Evolutionary conservation across 1,140 invertebrate genomes (phyloP), one percentile per base, ranked within the genome.

Genomic region (Geopemphigus sp.): DNA sequence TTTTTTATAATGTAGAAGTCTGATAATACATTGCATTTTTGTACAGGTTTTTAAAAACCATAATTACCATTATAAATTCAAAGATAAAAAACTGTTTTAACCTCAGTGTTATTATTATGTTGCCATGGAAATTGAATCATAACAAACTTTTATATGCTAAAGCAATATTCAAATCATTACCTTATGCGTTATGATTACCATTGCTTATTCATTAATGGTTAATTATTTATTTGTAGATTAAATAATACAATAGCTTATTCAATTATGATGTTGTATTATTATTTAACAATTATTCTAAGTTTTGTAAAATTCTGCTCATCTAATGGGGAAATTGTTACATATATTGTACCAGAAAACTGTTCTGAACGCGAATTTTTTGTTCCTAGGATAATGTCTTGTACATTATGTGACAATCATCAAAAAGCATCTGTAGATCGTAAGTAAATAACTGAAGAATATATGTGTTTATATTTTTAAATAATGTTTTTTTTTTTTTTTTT

Each of bases 221-320:
- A 59, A 61, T 78, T 78, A 78, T 78, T 63, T 26, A 53, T 76
- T 59, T 61, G 39, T 63, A 78, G 22, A 78, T 63, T 78, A 78
- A 61, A 57, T 53, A 56, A 73, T 39, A 8, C 10, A 50, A 50
- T 68, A 45, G 11, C n/a, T 29, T 50, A 47, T 26, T n/a, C 1
- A 61, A 63, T 47, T 19, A 78, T 78, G 74, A 15, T 24, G 39
- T 61, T 78, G 6, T 78, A 26, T 50, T 78, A 26, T 50, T 78
- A 47, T 63, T 63, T 78, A 0, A 17, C 54, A 29, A 6, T 12
- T 53, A 19, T 72, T 72, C 54, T 72, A 29, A 59, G 14, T 26
- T 39, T 50, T 57, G 14, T 78, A 24, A 61, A 26, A 26, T 61
- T 63, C 5, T 59, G 74, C 17, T 45, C 24, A 12, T 45, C 56